Conservation (phyloP, 2,113 vertebrate genomes). For the Grammomys surdaster region DNA sequence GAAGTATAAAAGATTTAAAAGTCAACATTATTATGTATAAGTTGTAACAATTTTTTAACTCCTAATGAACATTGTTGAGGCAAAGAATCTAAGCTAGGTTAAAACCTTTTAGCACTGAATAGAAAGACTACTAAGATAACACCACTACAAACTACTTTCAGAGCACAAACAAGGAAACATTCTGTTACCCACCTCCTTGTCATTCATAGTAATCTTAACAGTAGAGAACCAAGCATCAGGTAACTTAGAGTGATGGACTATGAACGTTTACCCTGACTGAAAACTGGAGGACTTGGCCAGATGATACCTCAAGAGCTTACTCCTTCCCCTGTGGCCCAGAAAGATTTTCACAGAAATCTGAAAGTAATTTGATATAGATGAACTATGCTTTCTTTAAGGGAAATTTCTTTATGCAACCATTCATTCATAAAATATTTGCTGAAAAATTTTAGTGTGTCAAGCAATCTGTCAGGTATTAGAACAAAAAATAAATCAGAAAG, state of each 20-base stretch:
- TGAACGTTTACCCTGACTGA: neutral
- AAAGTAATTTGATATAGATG: conserved; percentile 22
- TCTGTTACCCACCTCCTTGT: neutral
- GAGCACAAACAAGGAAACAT: neutral
- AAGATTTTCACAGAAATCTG: conserved; percentile 22
- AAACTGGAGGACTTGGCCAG: neutral
- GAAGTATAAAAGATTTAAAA: neutral
- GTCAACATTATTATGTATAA: neutral
- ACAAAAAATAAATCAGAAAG: conserved; percentile 30
- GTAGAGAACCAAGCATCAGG: neutral
- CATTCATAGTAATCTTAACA: neutral
- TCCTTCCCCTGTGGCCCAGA: conserved; percentile 34
- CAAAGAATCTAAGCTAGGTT: conserved; percentile 34
- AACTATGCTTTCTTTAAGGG: conserved; percentile 33
- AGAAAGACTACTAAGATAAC: neutral
- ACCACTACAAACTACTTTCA: neutral
- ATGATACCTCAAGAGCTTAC: conserved; percentile 1
- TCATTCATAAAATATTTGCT: conserved; percentile 45
- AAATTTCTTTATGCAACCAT: conserved; percentile 27
- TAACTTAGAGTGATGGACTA: neutral
- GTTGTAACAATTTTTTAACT: conserved; percentile 40
- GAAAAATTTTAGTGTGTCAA: neutral
- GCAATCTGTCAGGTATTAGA: neutral
- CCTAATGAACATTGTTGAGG: neutral
- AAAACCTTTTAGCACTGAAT: conserved; percentile 16